Conservation (phyloP, 1,140 invertebrate species). For the Pseudomyrmex pallidus region DNA sequence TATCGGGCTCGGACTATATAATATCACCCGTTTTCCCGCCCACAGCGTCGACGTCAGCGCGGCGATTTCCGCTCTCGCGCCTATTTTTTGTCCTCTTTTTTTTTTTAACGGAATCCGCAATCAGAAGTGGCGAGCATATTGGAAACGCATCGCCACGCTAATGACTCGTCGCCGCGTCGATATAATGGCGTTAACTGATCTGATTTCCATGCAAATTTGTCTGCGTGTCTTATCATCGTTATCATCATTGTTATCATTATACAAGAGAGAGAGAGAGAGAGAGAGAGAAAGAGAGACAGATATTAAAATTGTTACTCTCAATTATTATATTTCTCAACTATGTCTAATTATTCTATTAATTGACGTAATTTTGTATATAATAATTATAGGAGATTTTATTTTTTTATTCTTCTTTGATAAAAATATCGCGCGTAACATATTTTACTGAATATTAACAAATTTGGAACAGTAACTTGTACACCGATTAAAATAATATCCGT, state of each 20-base stretch:
- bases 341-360: too few relatives aligned
- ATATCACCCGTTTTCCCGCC: conserved; percentile 24
- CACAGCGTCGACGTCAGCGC: conserved; percentile 24
- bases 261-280: neutral
- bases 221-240: neutral
- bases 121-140: conserved; percentile 39
- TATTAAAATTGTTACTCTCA: too few relatives aligned
- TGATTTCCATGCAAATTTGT: neutral
- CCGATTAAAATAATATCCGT: too few relatives aligned
- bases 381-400: too few relatives aligned
- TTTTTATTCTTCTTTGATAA: too few relatives aligned
- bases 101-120: conserved; percentile 4
- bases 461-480: too few relatives aligned
- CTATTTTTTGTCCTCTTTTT: conserved; percentile 44
- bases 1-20: conserved; percentile 34
- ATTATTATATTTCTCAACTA: too few relatives aligned
- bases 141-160: conserved; percentile 54
- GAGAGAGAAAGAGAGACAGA: too few relatives aligned
- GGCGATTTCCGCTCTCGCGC: conserved; percentile 1
- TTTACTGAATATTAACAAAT: too few relatives aligned
- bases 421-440: too few relatives aligned
- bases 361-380: too few relatives aligned
- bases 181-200: conserved; percentile 9
- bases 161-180: conserved; percentile 29
- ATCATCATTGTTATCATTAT: neutral